A percentile compares a stretch with the other conserved stretches of the same genome.
phyloP scores from a whole-genome alignment of 2,113 vertebrate species.

The Seriola dumerili region DNA sequence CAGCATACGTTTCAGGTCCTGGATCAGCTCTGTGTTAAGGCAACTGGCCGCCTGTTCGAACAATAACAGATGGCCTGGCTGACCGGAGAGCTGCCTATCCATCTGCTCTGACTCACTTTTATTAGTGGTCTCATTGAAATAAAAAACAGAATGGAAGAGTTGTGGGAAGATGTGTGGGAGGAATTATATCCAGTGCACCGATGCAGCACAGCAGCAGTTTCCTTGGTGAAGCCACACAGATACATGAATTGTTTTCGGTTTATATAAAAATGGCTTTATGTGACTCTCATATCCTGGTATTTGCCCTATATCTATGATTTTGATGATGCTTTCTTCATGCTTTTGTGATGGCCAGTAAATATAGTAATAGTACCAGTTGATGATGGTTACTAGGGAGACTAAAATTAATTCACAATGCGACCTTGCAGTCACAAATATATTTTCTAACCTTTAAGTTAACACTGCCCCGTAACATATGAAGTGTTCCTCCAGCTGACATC shows the following conservation, averaged over 20 bases:
- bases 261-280: neutral
- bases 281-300: neutral
- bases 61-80: conserved; percentile 61
- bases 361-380: neutral
- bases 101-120: conserved; percentile 65
- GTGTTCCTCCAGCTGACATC: conserved; percentile 39
- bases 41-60: conserved; percentile 32
- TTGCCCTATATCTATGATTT: neutral
- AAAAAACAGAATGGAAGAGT: conserved; percentile 48
- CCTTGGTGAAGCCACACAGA: conserved; percentile 14
- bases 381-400: neutral
- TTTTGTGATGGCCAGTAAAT: neutral
- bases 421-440: conserved; percentile 14
- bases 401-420: neutral
- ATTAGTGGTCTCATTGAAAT: conserved; percentile 51
- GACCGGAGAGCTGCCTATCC: conserved; percentile 57
- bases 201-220: conserved; percentile 54
- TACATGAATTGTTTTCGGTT: conserved; percentile 8
- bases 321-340: neutral
- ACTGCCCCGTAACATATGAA: conserved; percentile 9
- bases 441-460: conserved; percentile 19
- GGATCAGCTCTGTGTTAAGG: conserved; percentile 49
- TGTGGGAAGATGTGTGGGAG: conserved; percentile 65
- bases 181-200: conserved; percentile 31
- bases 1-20: conserved; percentile 56